These are phyloP conservation scores for Tylochromis polylepis DNA, from an alignment of 2,113 vertebrate species.

Conservation along the genomic window DNA sequence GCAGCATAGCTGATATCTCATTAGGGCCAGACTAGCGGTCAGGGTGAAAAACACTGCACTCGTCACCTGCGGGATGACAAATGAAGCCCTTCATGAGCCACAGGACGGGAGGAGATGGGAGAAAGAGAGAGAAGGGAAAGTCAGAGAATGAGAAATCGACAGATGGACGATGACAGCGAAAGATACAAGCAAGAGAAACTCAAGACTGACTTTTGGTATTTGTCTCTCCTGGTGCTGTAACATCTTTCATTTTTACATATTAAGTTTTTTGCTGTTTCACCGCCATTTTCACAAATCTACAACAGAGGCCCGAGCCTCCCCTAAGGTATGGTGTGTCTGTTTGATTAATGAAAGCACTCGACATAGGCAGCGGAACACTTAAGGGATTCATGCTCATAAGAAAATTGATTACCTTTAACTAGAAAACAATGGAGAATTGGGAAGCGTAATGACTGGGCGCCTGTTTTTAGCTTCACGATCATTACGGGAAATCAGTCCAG, in stretches of 20 bases:
- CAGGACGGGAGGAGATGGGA: background rate
- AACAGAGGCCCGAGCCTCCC: background rate
- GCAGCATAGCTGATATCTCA: slow-evolving; percentile 44
- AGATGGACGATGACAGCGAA: background rate
- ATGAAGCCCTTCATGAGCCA: slow-evolving; percentile 45
- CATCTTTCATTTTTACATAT: slow-evolving; percentile 33
- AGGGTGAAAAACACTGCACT: slow-evolving; percentile 40
- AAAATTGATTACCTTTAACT: slow-evolving; percentile 70
- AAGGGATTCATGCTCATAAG: slow-evolving; percentile 46
- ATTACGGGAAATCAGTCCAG: slow-evolving; percentile 31
- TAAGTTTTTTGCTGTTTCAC: slow-evolving; percentile 10
- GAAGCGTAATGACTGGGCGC: slow-evolving; percentile 52
- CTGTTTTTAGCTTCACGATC: slow-evolving; percentile 44
- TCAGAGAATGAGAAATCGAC: background rate
- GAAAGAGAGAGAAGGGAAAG: background rate
- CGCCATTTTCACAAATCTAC: background rate
- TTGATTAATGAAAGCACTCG: slow-evolving; percentile 65
- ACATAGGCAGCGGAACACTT: slow-evolving; percentile 46
- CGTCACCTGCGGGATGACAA: slow-evolving; percentile 58
- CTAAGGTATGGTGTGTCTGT: slow-evolving; percentile 46
- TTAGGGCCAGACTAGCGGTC: slow-evolving; percentile 48
- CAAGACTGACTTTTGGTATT: background rate
- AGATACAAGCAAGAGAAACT: background rate
- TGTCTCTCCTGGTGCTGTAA: background rate
- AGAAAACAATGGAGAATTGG: slow-evolving; percentile 59